Evolutionary conservation across 2,888 invertebrate species (phyloP), one percentile per base, ranked within the genome.

Genomic region (Leucophenga montana): DNA sequence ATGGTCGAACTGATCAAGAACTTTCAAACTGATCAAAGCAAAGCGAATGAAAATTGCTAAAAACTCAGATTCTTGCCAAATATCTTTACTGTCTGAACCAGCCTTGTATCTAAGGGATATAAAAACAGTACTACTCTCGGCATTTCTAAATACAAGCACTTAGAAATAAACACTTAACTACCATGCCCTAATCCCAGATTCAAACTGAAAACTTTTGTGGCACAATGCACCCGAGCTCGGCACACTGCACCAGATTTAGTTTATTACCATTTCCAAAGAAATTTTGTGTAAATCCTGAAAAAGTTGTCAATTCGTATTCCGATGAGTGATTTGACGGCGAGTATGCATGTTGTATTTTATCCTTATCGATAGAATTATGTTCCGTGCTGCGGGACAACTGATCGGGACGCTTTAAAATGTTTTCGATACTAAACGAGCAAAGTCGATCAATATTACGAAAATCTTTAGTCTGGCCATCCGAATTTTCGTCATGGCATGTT

Each of bases 391-490:
- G 11, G 3, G 66, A 16, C 54, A 31, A 68, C n/a, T 71, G 75
- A 50, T 71, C 73, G 33, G 76, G 72, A 48, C 80, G 75, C 64
- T 82, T 81, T 56, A 85, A 77, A 67, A 85, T 85, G 69, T 79
- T 84, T 46, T 85, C 84, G 59, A 85, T 85, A 64, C 81, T 84
- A 67, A 85, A 85, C 16, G 80, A 78, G 72, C 77, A 79, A 54
- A 74, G 61, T 8, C 69, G 66, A 18, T 53, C 64, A 20, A 56
- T 16, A 46, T 68, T 70, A 16, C 53, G 44, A 33, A 54, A 22
- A 39, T 70, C 20, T 22, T 71, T 46, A 18, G 53, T 14, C 53
- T 68, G n/a, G 31, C n/a, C 54, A 48, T 64, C 48, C 46, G 65
- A 70, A 13, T 59, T 66, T 22, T 61, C 39, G 8, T 54, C 66